Percentiles rank a stretch among this genome's conserved stretches.
phyloP scores from a whole-genome alignment of 2,797 vertebrate genomes.

The Eulemur mongoz region DNA sequence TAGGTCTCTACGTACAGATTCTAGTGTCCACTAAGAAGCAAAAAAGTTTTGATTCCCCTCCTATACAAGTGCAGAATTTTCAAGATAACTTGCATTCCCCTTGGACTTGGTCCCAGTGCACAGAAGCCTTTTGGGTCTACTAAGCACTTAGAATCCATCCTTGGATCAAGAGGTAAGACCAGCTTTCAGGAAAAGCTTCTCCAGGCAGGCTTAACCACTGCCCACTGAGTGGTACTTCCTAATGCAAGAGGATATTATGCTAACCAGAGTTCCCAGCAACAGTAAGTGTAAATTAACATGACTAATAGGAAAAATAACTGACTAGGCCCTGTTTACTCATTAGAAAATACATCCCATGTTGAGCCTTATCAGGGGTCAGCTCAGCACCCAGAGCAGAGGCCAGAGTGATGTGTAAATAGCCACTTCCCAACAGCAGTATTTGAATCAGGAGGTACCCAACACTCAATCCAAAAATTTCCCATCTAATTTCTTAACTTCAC shows the following conservation, averaged over 20 bases:
- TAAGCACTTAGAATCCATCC: not conserved
- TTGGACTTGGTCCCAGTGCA: not conserved
- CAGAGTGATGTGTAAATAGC: not conserved
- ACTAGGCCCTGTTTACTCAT: not conserved
- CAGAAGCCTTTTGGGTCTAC: not conserved
- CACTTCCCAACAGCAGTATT: slow-evolving; percentile 11
- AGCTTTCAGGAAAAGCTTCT: slow-evolving; percentile 1
- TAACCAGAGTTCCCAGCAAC: not conserved
- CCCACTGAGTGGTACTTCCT: not conserved
- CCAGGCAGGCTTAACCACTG: not conserved
- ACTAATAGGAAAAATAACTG: slow-evolving; percentile 18
- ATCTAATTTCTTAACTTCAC: slow-evolving; percentile 20
- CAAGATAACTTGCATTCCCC: not conserved
- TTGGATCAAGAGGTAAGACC: not conserved
- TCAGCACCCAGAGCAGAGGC: not conserved
- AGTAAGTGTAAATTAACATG: not conserved
- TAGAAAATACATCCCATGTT: slow-evolving; percentile 9
- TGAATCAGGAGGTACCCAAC: not conserved
- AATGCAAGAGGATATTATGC: not conserved
- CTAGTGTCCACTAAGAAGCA: not conserved
- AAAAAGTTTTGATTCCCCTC: not conserved
- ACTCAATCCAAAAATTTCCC: slow-evolving; percentile 9
- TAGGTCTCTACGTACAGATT: slow-evolving; percentile 32
- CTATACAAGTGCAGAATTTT: not conserved
- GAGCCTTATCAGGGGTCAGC: not conserved